A percentile compares a stretch with the other conserved stretches of the same genome.
phyloP scores from a whole-genome alignment of 2,888 invertebrate species.

The Allygus modestus region DNA sequence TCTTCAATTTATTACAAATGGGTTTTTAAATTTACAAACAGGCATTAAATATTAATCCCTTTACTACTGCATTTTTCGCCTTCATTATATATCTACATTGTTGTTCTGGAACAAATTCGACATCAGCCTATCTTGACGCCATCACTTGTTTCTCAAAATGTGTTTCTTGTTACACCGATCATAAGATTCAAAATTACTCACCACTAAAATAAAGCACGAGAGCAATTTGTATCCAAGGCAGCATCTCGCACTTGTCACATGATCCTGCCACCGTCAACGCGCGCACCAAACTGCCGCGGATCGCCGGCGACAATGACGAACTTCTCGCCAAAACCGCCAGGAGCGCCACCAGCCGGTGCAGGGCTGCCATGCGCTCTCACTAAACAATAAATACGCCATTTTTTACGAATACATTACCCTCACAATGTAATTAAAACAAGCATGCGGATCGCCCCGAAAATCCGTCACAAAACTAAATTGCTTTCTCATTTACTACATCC shows the following conservation, averaged over 20 bases:
- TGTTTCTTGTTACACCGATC: too few relatives aligned
- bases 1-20: too few relatives aligned
- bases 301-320: not conserved
- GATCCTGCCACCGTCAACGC: slow-evolving; percentile 1
- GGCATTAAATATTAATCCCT: too few relatives aligned
- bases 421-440: slow-evolving; percentile 9
- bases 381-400: not conserved
- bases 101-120: too few relatives aligned
- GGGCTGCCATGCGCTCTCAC: not conserved
- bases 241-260: slow-evolving; percentile 25
- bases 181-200: not conserved
- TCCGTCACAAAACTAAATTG: not conserved
- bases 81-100: too few relatives aligned
- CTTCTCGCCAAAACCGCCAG: not conserved
- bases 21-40: too few relatives aligned
- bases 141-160: too few relatives aligned
- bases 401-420: not conserved
- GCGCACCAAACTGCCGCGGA: not conserved
- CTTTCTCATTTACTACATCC: slow-evolving; percentile 18
- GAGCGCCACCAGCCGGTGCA: slow-evolving; percentile 7
- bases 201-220: slow-evolving; percentile 34
- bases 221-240: slow-evolving; percentile 35
- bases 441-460: not conserved
- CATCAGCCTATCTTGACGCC: too few relatives aligned
- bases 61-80: too few relatives aligned